Base-by-base conservation (phyloP, 2,888 invertebrate species). In the Malacosoma neustria region DNA sequence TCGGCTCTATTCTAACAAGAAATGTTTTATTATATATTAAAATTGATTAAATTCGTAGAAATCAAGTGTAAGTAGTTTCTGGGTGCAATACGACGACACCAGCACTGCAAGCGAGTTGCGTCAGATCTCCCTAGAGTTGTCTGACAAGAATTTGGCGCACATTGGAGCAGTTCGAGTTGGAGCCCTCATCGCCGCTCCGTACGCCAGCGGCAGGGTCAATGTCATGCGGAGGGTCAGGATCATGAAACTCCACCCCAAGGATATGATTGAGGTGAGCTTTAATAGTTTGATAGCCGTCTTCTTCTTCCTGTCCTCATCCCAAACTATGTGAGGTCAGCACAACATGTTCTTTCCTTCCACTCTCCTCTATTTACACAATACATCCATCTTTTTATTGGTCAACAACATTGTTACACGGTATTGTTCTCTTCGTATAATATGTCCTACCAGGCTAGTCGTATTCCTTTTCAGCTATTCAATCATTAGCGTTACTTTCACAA, bases 11-110 rank as follows among this genome's bases (percentile, higher is more conserved):
- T n/a, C n/a, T n/a, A n/a, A n/a, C n/a, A n/a, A n/a, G 22, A 7
- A 2, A 22, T 22, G 6, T 7, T 22, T 7, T 0, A 22, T 7
- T 22, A 22, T 9, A 22, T 22, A 2, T 22, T 5, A 7, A 22
- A 22, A 2, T 5, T 22, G 4, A 22, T 22, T n/a, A 5, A 22
- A 22, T 9, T 22, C 9, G 22, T 22, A 22, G 22, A 22, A 9
- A 22, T 5, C 22, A 11, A 88, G 88, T 60, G 89, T 91, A 12
- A 87, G 89, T 38, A 89, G 89, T 54, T 93, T 94, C 69, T 94
- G 90, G 90, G 90, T 87, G 6, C 90, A 89, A 39, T 77, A 88
- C 47, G 71, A 72, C 14, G 87, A 89, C 41, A 72, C 80, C 0
- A 76, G 84, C 1, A 80, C 81, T 0, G 54, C 51, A 5, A 42